A percentile compares a stretch with the other conserved stretches of the same genome.
Evolutionary conservation across 2,113 vertebrate genomes (phyloP).

Genomic region (Pholis gunnellus): DNA sequence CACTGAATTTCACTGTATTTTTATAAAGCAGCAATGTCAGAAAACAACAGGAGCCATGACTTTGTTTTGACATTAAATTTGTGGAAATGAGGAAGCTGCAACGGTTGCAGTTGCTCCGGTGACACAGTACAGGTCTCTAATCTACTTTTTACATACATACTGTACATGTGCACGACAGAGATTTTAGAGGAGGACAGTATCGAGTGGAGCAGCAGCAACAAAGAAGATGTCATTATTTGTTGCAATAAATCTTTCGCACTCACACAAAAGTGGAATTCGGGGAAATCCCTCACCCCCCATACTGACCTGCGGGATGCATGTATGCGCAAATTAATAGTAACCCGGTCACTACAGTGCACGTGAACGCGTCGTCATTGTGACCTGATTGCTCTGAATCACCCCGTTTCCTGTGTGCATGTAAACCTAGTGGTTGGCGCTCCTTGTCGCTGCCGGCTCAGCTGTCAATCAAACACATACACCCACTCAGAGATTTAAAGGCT

Average conservation of each 20-base stretch:
- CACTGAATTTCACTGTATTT: neutral
- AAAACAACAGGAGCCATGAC: neutral
- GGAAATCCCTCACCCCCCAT: neutral
- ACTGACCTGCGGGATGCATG: neutral
- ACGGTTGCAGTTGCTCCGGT: neutral
- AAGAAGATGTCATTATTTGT: neutral
- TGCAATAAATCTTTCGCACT: neutral
- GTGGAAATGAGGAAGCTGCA: neutral
- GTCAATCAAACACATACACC: neutral
- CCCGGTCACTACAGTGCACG: neutral
- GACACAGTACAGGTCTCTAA: neutral
- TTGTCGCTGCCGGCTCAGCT: neutral
- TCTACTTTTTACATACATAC: neutral
- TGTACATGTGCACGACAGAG: neutral
- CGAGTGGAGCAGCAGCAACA: neutral
- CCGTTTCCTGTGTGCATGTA: neutral
- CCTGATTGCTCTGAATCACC: neutral
- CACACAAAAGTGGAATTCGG: neutral
- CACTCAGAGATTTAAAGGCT: constrained; percentile 17
- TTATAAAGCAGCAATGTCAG: neutral
- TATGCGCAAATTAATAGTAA: neutral
- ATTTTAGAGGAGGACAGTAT: neutral
- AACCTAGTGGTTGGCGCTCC: neutral
- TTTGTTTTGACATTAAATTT: neutral
- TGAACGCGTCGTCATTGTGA: too few species aligned